Evolutionary conservation across 2,113 vertebrate species (phyloP).

Genomic region (Thinocorus orbignyianus): DNA sequence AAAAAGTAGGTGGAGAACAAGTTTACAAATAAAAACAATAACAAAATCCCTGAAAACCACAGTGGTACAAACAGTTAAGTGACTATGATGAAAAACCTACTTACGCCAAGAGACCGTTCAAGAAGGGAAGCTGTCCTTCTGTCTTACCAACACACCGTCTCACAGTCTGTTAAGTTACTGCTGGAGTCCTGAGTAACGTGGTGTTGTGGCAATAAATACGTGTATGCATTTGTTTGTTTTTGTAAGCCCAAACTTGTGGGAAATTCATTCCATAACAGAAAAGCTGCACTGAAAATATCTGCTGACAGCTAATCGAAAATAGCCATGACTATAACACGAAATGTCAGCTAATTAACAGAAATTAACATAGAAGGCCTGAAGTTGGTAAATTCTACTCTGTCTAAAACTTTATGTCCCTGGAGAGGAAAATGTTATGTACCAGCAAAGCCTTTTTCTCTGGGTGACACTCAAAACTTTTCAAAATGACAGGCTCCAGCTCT

Average conservation of each 20-base stretch:
- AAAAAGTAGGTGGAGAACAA: neutral
- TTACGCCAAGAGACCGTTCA: neutral
- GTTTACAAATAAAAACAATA: neutral
- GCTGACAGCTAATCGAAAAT: neutral
- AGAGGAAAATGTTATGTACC: neutral
- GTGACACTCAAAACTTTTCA: conserved; percentile 3
- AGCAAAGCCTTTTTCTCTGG: neutral
- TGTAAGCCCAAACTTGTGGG: neutral
- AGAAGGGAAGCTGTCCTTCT: neutral
- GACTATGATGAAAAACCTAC: neutral
- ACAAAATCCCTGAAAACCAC: neutral
- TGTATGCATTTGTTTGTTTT: neutral
- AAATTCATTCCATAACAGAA: neutral
- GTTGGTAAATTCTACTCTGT: neutral
- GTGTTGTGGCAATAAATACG: neutral
- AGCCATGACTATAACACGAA: neutral
- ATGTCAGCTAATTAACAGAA: neutral
- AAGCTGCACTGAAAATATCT: neutral
- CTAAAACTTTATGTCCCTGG: neutral
- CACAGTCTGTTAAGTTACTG: neutral
- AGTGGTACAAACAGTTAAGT: neutral
- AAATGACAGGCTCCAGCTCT: neutral
- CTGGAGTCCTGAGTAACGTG: neutral
- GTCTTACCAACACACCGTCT: neutral
- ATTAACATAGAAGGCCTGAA: neutral